phyloP scores from a whole-genome alignment of 2,888 invertebrate genomes.

The Neria commutata region DNA sequence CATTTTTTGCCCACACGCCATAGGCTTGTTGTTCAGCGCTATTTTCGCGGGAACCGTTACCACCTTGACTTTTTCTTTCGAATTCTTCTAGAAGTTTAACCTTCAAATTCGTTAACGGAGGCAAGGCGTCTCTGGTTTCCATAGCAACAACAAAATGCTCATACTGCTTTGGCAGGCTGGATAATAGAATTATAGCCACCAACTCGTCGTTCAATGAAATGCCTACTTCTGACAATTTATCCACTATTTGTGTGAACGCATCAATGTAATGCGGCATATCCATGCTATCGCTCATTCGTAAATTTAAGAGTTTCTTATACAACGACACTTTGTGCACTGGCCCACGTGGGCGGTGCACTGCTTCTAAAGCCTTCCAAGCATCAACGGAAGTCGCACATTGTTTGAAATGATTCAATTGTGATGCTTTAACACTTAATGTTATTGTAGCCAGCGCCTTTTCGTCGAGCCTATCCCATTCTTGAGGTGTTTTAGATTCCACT shows the following conservation, averaged over 20 bases:
- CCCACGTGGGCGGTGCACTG: slow-evolving; percentile 28
- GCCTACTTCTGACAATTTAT: slow-evolving; percentile 25
- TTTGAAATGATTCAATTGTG: slow-evolving; percentile 1
- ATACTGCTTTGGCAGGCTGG: slow-evolving; percentile 20
- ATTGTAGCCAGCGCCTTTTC: slow-evolving; percentile 12
- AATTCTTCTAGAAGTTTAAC: slow-evolving; percentile 26
- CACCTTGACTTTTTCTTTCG: slow-evolving; percentile 17
- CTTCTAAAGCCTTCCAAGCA: slow-evolving; percentile 24
- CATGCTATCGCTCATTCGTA: slow-evolving; percentile 10
- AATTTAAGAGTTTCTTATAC: slow-evolving; percentile 27
- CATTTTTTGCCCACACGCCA: background rate
- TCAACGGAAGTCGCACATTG: slow-evolving; percentile 22
- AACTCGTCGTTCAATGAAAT: slow-evolving; percentile 25
- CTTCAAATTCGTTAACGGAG: slow-evolving; percentile 15
- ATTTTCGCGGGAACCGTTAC: slow-evolving; percentile 5
- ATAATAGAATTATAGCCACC: slow-evolving; percentile 26
- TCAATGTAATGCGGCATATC: slow-evolving; percentile 21
- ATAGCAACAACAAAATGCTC: slow-evolving; percentile 30
- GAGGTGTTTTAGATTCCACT: background rate
- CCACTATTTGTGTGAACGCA: slow-evolving; percentile 23
- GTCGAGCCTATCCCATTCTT: slow-evolving; percentile 1
- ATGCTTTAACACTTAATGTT: slow-evolving; percentile 6
- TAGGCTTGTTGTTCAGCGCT: slow-evolving; percentile 18
- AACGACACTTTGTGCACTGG: slow-evolving; percentile 27
- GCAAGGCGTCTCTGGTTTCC: slow-evolving; percentile 28